These are phyloP conservation scores for Spialia ferax DNA, from an alignment of 2,888 invertebrate species.

Conservation along the genomic window DNA sequence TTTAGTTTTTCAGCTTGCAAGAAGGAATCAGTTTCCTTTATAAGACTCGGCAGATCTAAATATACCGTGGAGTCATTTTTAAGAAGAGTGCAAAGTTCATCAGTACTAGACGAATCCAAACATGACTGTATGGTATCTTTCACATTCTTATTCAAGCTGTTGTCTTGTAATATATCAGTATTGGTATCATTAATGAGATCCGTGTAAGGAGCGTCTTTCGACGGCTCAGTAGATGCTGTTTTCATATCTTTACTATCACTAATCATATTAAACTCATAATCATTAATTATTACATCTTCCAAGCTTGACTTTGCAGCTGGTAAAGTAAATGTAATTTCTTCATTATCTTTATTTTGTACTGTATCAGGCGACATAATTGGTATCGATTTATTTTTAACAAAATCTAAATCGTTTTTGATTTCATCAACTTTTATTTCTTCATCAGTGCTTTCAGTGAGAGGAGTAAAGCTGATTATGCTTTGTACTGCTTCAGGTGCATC, in stretches of 20 bases:
- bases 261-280: conserved; percentile 41
- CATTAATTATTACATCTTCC: conserved; percentile 42
- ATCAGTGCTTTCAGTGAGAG: conserved; percentile 10
- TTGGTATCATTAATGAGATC: conserved; percentile 72
- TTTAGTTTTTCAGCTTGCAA: conserved; percentile 66
- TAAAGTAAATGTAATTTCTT: conserved; percentile 36
- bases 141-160: conserved; percentile 52
- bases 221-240: conserved; percentile 44
- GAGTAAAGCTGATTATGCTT: conserved; percentile 48
- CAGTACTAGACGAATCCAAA: conserved; percentile 43
- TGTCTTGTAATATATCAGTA: conserved; percentile 59
- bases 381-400: conserved; percentile 15
- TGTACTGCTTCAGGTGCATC: conserved; percentile 65
- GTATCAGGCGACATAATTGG: conserved; percentile 64
- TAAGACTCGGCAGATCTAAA: conserved; percentile 74
- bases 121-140: conserved; percentile 54
- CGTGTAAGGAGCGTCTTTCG: conserved; percentile 68
- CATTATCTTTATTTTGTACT: conserved; percentile 71
- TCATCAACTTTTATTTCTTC: conserved; percentile 23
- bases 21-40: conserved; percentile 65
- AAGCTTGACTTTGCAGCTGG: conserved; percentile 44
- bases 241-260: conserved; percentile 43
- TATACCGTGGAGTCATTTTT: conserved; percentile 75
- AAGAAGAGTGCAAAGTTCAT: conserved; percentile 50
- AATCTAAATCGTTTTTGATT: conserved; percentile 5